Percentiles rank a stretch among this genome's conserved stretches.
phyloP scores from a whole-genome alignment of 2,113 vertebrate species.

The Tupaia tana region DNA sequence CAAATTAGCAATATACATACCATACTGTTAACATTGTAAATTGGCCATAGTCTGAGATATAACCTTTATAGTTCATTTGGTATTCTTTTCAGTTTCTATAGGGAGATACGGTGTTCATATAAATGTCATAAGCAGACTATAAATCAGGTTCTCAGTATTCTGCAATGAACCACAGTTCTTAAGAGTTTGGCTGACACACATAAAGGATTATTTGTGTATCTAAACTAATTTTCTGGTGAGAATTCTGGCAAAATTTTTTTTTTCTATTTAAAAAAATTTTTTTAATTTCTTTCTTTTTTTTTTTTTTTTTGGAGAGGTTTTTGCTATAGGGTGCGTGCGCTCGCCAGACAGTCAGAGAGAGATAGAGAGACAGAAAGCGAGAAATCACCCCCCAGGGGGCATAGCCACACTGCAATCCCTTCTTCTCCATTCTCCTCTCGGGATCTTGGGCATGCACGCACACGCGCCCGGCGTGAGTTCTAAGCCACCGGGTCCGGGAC shows the following conservation, averaged over 20 bases:
- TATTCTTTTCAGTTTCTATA: neutral
- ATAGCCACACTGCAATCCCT: no score
- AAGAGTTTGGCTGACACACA: neutral
- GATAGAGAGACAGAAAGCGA: no score
- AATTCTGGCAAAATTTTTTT: slow-evolving; percentile 40
- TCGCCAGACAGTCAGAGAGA: no score
- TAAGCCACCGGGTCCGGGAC: no score
- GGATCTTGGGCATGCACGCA: no score
- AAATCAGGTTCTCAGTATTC: slow-evolving; percentile 4
- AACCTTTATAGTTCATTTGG: neutral
- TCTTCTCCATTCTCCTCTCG: no score
- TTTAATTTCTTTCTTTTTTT: no score
- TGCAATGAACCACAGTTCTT: neutral
- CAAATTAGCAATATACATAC: neutral
- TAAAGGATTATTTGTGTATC: neutral
- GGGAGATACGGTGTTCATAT: neutral
- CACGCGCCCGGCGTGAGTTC: no score
- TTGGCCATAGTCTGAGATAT: neutral
- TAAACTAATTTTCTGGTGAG: neutral
- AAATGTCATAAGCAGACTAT: neutral
- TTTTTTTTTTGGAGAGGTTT: no score
- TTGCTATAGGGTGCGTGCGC: no score
- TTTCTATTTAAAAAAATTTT: no score
- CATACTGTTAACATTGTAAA: neutral
- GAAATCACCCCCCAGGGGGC: no score